phyloP scores from a whole-genome alignment of 2,797 vertebrate species.

The Gambusia yucatana region DNA sequence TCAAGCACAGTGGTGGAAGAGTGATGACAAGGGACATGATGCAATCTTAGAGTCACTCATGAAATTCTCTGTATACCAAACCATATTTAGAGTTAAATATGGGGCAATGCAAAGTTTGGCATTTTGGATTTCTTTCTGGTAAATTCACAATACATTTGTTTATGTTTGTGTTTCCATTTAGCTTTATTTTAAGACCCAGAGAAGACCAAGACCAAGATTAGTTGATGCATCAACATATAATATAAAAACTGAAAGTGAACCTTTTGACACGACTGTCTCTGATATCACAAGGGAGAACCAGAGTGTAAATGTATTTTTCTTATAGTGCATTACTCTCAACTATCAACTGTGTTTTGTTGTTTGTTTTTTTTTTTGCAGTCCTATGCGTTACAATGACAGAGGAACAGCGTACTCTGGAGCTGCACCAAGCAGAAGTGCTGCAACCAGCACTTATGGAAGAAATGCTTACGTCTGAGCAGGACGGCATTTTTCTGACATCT shows the following conservation, averaged over 20 bases:
- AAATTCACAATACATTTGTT: background rate
- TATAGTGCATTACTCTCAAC: background rate
- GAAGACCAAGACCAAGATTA: background rate
- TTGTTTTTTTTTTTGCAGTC: conserved; percentile 45
- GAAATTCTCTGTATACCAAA: background rate
- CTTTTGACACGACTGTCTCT: background rate
- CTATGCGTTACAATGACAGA: conserved; percentile 68
- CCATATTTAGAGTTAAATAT: background rate
- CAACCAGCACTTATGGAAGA: conserved; percentile 78
- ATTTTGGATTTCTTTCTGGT: background rate
- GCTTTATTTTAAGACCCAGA: background rate
- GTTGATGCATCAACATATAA: background rate
- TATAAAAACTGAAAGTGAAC: background rate
- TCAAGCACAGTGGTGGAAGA: background rate
- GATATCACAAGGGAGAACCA: background rate
- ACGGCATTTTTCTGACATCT: conserved; percentile 1
- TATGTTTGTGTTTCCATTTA: background rate
- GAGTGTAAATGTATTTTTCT: background rate
- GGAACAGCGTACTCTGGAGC: conserved; percentile 77
- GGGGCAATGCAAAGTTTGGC: background rate
- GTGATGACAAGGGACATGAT: background rate
- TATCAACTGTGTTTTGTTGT: background rate
- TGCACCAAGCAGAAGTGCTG: conserved; percentile 67
- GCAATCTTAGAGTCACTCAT: background rate
- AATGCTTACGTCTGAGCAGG: conserved; percentile 82